These are phyloP conservation scores for Poecilus cupreus DNA, from an alignment of 2,888 invertebrate genomes.

Conservation along the genomic window DNA sequence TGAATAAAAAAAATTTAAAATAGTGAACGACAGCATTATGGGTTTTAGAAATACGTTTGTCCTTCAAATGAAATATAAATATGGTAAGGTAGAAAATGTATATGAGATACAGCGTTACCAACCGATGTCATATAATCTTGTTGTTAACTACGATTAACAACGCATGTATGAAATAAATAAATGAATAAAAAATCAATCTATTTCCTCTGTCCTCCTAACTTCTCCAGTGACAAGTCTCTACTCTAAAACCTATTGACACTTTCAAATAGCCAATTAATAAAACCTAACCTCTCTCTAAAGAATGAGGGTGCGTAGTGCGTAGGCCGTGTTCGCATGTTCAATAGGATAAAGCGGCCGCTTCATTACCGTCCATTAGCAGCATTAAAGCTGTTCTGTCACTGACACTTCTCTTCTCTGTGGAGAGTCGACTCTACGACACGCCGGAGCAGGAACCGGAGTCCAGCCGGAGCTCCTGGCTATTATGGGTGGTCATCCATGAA, in stretches of 20 bases:
- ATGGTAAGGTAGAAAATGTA: no score
- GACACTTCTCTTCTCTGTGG: constrained; percentile 3
- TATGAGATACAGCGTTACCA: no score
- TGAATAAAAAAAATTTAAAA: no score
- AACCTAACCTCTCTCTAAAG: not conserved
- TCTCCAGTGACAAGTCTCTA: no score
- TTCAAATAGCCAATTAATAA: not conserved
- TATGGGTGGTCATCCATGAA: not conserved
- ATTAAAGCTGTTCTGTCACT: constrained; percentile 31
- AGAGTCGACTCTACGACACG: not conserved
- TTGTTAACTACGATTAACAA: no score
- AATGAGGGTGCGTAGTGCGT: not conserved
- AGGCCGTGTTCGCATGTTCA: not conserved
- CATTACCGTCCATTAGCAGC: constrained; percentile 17
- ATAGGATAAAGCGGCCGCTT: not conserved
- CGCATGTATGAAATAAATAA: no score
- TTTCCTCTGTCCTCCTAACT: no score
- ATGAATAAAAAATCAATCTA: no score
- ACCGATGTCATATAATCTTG: no score
- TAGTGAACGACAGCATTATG: no score
- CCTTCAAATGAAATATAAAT: no score
- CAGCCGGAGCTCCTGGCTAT: constrained; percentile 9
- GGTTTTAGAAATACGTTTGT: no score
- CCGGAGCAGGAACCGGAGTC: not conserved
- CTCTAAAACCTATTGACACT: not conserved